Evolutionary conservation across 2,113 vertebrate species (phyloP).

Genomic region (Vulpes vulpes): DNA sequence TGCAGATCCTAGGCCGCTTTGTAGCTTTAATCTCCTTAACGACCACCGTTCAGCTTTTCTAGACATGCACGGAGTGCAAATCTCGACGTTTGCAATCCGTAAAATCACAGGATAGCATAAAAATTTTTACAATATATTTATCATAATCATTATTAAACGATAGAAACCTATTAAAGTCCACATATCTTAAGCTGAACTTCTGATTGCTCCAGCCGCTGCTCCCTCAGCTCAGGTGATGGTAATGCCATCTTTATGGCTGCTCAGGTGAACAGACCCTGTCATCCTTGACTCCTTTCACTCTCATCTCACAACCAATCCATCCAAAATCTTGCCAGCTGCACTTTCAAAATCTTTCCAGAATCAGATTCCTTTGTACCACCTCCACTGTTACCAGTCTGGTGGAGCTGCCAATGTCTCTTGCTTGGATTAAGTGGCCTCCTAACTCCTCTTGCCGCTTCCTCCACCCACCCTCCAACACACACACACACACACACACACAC

Average conservation of each 20-base stretch:
- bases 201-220: background rate
- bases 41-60: background rate
- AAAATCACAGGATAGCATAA: background rate
- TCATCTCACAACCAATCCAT: background rate
- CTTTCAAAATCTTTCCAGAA: background rate
- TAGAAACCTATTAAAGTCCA: background rate
- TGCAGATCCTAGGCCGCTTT: background rate
- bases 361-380: background rate
- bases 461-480: background rate
- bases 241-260: background rate
- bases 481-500: no score
- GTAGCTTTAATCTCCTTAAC: background rate
- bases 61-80: background rate
- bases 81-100: background rate
- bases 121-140: background rate
- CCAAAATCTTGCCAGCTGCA: background rate
- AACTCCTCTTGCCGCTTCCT: background rate
- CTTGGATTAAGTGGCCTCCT: background rate
- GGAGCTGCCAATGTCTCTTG: background rate
- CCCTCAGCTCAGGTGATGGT: background rate
- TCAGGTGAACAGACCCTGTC: background rate
- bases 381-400: background rate
- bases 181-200: background rate
- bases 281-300: background rate
- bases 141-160: background rate